A percentile compares a stretch with the other conserved stretches of the same genome.
These are phyloP conservation scores for Eulithis prunata DNA, from an alignment of 2,888 invertebrate species.

Conservation along the genomic window DNA sequence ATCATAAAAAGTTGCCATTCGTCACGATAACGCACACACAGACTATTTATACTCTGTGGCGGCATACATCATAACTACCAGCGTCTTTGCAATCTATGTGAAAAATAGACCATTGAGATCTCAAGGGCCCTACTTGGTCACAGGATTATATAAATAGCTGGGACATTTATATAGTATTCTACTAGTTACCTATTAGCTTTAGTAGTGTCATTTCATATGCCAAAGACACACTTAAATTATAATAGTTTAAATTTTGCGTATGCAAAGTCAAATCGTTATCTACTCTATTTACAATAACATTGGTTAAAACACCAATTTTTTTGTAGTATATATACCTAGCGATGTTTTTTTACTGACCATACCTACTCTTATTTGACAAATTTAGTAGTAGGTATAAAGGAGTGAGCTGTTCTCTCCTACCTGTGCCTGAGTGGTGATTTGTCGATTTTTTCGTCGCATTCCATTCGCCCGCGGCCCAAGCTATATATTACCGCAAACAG, in stretches of 20 bases:
- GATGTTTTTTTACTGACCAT: too few species aligned
- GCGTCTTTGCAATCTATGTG: slow-evolving; percentile 47
- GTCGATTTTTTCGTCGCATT: slow-evolving; percentile 54
- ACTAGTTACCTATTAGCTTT: too few species aligned
- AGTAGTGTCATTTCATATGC: too few species aligned
- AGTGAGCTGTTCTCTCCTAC: background rate
- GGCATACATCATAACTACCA: slow-evolving; percentile 23
- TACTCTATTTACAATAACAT: too few species aligned
- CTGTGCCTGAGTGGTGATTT: slow-evolving; percentile 52
- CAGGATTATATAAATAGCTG: slow-evolving; percentile 8
- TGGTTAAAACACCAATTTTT: too few species aligned
- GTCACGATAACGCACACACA: slow-evolving; percentile 23
- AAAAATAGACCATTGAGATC: slow-evolving; percentile 32
- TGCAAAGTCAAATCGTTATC: too few species aligned
- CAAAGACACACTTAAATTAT: too few species aligned
- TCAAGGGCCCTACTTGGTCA: slow-evolving; percentile 17
- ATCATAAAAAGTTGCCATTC: slow-evolving; percentile 28
- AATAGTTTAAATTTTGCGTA: too few species aligned
- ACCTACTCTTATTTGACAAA: too few species aligned
- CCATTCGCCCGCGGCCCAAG: slow-evolving; percentile 37
- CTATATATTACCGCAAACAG: slow-evolving; percentile 40
- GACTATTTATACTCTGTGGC: slow-evolving; percentile 23
- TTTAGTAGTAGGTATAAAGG: too few species aligned
- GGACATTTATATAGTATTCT: too few species aligned
- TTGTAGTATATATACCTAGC: too few species aligned